Evolutionary conservation across 1,140 invertebrate species (phyloP).

Genomic region (Dreissena polymorpha): DNA sequence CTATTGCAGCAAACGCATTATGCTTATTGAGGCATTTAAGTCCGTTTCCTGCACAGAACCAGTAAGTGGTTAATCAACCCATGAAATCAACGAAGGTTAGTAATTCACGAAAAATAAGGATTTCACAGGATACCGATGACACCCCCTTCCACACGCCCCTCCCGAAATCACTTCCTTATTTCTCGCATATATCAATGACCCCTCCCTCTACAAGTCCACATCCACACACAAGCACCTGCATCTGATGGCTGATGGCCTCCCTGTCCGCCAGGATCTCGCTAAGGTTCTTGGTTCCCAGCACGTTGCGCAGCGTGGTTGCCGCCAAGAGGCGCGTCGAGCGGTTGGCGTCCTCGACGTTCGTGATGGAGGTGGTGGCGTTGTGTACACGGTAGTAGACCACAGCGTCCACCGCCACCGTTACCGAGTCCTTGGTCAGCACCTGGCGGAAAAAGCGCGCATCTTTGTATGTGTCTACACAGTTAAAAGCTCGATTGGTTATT

Average conservation of each 20-base stretch:
- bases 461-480: no score
- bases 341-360: constrained; percentile 98
- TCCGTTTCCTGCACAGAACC: no score
- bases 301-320: constrained; percentile 85
- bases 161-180: no score
- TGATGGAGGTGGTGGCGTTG: constrained; percentile 97
- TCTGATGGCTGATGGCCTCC: constrained; percentile 93
- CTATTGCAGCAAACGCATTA: no score
- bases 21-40: no score
- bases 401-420: constrained; percentile 95
- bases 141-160: no score
- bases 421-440: constrained; percentile 94
- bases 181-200: neutral
- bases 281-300: constrained; percentile 94
- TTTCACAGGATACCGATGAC: no score
- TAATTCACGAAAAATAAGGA: no score
- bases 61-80: no score
- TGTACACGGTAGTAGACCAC: constrained; percentile 94
- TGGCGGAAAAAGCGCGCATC: constrained; percentile 78
- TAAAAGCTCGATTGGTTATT: no score
- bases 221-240: constrained; percentile 90
- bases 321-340: constrained; percentile 80
- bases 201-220: no score
- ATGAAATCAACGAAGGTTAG: no score
- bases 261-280: constrained; percentile 94